phyloP scores from a whole-genome alignment of 2,888 invertebrate species.

The Opisthograptis luteolata region DNA sequence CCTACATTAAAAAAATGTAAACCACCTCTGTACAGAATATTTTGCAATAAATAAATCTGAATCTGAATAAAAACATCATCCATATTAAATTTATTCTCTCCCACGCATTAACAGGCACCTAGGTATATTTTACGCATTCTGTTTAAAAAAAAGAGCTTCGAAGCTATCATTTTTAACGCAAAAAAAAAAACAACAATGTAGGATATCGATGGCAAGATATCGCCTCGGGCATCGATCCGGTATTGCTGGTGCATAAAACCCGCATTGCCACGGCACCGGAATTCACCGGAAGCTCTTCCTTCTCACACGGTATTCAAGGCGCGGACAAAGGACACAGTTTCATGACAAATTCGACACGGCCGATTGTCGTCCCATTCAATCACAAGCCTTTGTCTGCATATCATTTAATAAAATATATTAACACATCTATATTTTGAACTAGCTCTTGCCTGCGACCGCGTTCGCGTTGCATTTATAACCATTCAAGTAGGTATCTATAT shows the following conservation, averaged over 20 bases:
- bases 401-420: conserved; percentile 81
- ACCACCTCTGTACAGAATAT: too few species aligned
- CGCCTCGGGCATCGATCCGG: conserved; percentile 70
- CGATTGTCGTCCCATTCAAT: conserved; percentile 69
- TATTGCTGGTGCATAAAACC: conserved; percentile 34
- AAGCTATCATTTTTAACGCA: conserved; percentile 52
- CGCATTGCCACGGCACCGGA: conserved; percentile 60
- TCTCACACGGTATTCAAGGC: conserved; percentile 69
- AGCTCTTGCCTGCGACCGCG: too few species aligned
- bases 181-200: conserved; percentile 66
- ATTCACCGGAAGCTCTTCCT: conserved; percentile 81
- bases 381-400: conserved; percentile 58
- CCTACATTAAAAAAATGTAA: too few species aligned
- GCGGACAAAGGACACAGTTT: conserved; percentile 68
- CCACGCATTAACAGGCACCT: conserved; percentile 1
- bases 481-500: too few species aligned
- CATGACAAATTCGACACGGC: conserved; percentile 81
- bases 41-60: too few species aligned
- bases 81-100: conserved; percentile 8
- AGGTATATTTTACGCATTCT: conserved; percentile 5
- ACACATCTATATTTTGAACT: conserved; percentile 56
- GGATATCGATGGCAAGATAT: conserved; percentile 75
- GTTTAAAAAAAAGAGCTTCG: conserved; percentile 41
- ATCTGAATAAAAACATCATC: too few species aligned
- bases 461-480: conserved; percentile 42